phyloP scores from a whole-genome alignment of 2,797 vertebrate genomes.

The Antrozous pallidus region DNA sequence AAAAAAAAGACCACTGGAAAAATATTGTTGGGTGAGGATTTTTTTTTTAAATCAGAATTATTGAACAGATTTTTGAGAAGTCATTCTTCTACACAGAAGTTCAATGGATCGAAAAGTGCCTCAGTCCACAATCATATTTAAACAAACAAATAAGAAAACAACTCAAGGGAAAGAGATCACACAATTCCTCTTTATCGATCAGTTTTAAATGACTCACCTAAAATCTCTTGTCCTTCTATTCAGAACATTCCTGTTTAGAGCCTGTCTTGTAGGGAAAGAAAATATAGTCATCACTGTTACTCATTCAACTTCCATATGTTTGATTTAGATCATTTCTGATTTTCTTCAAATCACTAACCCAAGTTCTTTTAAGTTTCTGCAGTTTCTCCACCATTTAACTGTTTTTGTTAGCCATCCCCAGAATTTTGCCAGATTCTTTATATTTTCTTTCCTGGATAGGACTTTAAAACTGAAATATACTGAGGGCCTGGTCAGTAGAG shows the following conservation, averaged over 20 bases:
- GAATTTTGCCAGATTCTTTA: not conserved
- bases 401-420: not conserved
- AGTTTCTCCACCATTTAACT: not conserved
- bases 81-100: not conserved
- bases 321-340: not conserved
- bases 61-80: not conserved
- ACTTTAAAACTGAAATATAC: not conserved
- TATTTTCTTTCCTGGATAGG: not conserved
- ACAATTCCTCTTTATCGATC: not conserved
- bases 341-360: not conserved
- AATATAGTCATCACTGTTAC: not conserved
- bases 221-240: not conserved
- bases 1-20: no score
- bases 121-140: not conserved
- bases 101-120: not conserved
- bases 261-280: not conserved
- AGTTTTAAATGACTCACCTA: not conserved
- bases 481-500: not conserved
- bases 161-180: not conserved
- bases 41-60: no score
- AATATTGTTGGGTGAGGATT: no score
- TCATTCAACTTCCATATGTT: not conserved
- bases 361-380: not conserved
- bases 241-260: not conserved
- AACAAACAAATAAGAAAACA: not conserved